Evolutionary conservation across 2,113 vertebrate genomes (phyloP).

Genomic region (Hemiprocne comata): DNA sequence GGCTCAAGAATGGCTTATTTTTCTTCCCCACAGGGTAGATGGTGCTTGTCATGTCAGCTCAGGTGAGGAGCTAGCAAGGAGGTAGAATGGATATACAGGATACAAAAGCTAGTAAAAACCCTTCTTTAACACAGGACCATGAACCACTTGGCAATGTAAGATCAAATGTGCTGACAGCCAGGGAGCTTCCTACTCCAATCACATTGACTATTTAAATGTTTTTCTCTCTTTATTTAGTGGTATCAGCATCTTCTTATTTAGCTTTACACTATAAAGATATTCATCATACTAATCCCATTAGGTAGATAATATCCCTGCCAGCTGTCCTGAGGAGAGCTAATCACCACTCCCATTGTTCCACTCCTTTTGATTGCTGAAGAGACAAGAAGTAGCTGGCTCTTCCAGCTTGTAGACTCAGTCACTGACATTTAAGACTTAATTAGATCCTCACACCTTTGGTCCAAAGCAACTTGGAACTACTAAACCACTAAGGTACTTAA

Average conservation of each 20-base stretch:
- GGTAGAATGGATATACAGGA: not conserved
- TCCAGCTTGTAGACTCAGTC: not conserved
- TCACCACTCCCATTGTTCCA: not conserved
- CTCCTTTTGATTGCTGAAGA: not conserved
- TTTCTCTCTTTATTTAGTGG: not conserved
- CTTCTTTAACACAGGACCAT: not conserved
- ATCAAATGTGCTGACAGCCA: not conserved
- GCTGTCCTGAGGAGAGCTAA: not conserved
- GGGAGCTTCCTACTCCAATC: not conserved
- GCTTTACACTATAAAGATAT: not conserved
- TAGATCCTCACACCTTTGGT: slow-evolving; percentile 24
- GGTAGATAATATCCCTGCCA: not conserved
- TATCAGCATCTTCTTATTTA: not conserved
- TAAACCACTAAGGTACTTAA: not conserved
- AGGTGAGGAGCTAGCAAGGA: not conserved
- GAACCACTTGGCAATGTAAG: not conserved
- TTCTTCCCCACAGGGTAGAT: not conserved
- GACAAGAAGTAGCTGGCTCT: not conserved
- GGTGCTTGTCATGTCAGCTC: not conserved
- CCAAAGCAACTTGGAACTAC: not conserved
- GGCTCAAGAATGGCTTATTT: not conserved
- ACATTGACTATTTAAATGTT: not conserved
- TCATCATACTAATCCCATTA: not conserved
- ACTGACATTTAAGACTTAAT: slow-evolving; percentile 25
- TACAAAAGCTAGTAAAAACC: not conserved